A percentile compares a stretch with the other conserved stretches of the same genome.
phyloP scores from a whole-genome alignment of 2,113 vertebrate genomes.

The Pycnonotus jocosus region DNA sequence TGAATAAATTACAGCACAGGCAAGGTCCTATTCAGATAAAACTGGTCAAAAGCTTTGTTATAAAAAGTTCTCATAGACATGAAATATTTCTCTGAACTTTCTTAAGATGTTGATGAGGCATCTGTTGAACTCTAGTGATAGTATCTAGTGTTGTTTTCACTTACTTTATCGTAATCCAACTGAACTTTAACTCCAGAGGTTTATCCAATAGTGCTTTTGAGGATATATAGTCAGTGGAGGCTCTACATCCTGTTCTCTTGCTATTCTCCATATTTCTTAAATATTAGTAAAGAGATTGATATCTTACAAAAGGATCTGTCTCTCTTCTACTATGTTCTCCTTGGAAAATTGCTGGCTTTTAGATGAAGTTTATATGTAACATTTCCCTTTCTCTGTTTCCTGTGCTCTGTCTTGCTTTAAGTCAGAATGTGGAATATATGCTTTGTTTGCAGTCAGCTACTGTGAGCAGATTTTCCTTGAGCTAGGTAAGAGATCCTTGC shows the following conservation, averaged over 20 bases:
- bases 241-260: not conserved
- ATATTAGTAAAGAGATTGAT: not conserved
- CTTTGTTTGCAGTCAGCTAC: not conserved
- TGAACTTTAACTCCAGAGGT: not conserved
- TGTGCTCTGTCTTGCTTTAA: not conserved
- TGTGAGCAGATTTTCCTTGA: not conserved
- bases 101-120: not conserved
- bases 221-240: not conserved
- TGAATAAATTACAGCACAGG: not conserved
- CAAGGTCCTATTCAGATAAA: not conserved
- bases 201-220: not conserved
- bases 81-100: not conserved
- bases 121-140: not conserved
- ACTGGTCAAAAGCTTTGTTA: not conserved
- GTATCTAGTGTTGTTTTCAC: not conserved
- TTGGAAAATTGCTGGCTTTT: not conserved
- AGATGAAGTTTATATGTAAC: not conserved
- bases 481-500: not conserved
- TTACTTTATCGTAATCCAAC: not conserved
- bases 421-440: not conserved
- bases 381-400: not conserved
- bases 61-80: not conserved
- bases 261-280: not conserved
- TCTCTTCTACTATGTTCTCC: not conserved
- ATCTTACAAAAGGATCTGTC: not conserved